These are phyloP conservation scores for Chalcis sispes DNA, from an alignment of 2,888 invertebrate species.

Conservation along the genomic window DNA sequence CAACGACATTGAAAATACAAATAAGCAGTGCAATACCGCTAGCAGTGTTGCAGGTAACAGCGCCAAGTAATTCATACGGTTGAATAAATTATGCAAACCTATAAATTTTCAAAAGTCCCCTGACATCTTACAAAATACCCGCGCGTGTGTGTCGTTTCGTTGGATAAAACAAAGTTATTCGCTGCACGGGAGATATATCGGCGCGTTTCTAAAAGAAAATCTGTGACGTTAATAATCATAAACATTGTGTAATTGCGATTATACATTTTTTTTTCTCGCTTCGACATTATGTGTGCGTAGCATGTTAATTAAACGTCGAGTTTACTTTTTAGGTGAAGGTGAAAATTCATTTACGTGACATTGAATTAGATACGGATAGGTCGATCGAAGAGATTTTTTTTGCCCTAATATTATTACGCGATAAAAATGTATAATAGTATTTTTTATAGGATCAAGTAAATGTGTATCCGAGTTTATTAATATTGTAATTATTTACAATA, in stretches of 20 bases:
- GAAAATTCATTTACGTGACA: slow-evolving; percentile 16
- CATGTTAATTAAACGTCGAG: slow-evolving; percentile 31
- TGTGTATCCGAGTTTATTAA: too few species aligned
- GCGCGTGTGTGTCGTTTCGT: too few species aligned
- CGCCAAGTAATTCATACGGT: neutral
- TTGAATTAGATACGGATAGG: slow-evolving; percentile 26
- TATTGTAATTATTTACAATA: too few species aligned
- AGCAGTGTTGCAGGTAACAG: neutral
- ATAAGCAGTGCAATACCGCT: neutral
- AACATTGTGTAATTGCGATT: slow-evolving; percentile 17
- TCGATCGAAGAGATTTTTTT: slow-evolving; percentile 33
- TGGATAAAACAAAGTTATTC: too few species aligned
- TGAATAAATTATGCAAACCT: slow-evolving; percentile 10
- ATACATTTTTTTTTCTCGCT: slow-evolving; percentile 9
- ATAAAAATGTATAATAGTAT: too few species aligned
- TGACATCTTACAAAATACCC: neutral
- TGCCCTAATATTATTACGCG: slow-evolving; percentile 3
- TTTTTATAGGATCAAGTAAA: too few species aligned
- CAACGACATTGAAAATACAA: slow-evolving; percentile 14
- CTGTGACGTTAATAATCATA: slow-evolving; percentile 7
- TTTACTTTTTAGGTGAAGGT: slow-evolving; percentile 44
- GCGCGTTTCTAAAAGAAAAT: neutral
- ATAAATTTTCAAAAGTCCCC: slow-evolving; percentile 17
- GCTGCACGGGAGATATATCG: too few species aligned
- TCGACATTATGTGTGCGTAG: neutral